Base-by-base conservation (phyloP, 2,888 invertebrate species). In the Mythimna impura region DNA sequence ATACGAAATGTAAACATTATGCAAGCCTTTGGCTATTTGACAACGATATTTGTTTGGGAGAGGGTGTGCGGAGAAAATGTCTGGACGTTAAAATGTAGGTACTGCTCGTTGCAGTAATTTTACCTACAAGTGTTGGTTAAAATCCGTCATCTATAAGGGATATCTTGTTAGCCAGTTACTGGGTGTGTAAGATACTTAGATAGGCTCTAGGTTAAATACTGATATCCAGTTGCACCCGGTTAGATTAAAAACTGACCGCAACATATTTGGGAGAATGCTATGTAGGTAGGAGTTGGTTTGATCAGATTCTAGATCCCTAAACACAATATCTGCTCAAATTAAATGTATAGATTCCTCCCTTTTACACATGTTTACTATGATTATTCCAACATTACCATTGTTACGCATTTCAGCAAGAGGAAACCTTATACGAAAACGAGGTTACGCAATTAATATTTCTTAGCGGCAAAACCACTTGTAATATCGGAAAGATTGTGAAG, bases 1-100 rank as follows among this genome's bases (percentile, higher is more conserved):
- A n/a, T n/a, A n/a, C n/a, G 89, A 89, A 89, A 89, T 86, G 89
- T 89, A 93, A 93, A 93, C 91, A 92, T 92, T 83, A 83, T 82
- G 62, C 77, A 73, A 68, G 66, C 72, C 66, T 79, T 76, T 76
- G 76, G 78, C 71, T 69, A 78, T 76, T 83, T 80, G 68, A 78
- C 70, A 68, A 72, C 52, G 55, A 62, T n/a, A 47, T 54, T 73
- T 81, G 68, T 76, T 73, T 71, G 68, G 60, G 43, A 62, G 25
- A 25, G 66, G 47, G 63, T 71, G 71, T 61, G 57, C 52, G 40
- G 40, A n/a, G 58, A 77, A 75, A 52, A 66, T 55, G n/a, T 64
- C 14, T 50, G 47, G 30, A 40, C n/a, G 58, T 1, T 5, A 34
- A 58, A 34, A n/a, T 36, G 58, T n/a, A n/a, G n/a, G n/a, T 34